Percentiles rank a stretch among this genome's conserved stretches.
Conservation (phyloP, 1,140 invertebrate genomes). For the Ceratina australensis region DNA sequence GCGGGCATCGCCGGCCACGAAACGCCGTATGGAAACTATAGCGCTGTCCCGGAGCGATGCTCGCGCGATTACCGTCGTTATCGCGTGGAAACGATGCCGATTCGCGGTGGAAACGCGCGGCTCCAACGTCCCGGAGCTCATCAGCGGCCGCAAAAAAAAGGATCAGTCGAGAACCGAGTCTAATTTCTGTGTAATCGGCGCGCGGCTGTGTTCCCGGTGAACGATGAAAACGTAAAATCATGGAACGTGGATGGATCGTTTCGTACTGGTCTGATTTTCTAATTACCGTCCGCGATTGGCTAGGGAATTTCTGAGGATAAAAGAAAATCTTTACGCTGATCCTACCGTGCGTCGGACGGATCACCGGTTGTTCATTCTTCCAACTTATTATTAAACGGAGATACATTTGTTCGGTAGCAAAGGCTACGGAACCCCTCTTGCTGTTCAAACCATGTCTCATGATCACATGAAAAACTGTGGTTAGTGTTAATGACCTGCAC, state of each 20-base stretch:
- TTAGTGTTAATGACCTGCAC: too few relatives aligned
- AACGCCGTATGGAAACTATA: conserved; percentile 36
- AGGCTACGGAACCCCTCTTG: too few relatives aligned
- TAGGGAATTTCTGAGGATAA: background rate
- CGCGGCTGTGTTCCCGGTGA: background rate
- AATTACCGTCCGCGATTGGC: background rate
- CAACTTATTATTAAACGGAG: too few relatives aligned
- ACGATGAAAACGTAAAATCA: conserved; percentile 2
- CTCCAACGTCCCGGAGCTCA: conserved; percentile 16
- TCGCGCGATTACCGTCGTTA: conserved; percentile 51
- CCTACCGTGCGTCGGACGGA: too few relatives aligned
- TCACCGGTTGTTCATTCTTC: too few relatives aligned
- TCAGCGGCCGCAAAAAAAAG: background rate
- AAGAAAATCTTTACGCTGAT: too few relatives aligned
- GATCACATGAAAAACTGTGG: too few relatives aligned
- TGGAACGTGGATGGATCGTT: background rate
- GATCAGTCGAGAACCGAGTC: background rate
- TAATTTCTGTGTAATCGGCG: conserved; percentile 13
- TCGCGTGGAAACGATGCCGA: conserved; percentile 35
- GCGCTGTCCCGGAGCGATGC: conserved; percentile 44
- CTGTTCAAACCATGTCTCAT: too few relatives aligned
- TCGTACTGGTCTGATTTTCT: background rate
- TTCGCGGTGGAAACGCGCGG: conserved; percentile 17
- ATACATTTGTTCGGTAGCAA: too few relatives aligned
- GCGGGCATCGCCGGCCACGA: background rate